phyloP scores from a whole-genome alignment of 2,888 invertebrate genomes.

The Lasioglossum leucozonium region DNA sequence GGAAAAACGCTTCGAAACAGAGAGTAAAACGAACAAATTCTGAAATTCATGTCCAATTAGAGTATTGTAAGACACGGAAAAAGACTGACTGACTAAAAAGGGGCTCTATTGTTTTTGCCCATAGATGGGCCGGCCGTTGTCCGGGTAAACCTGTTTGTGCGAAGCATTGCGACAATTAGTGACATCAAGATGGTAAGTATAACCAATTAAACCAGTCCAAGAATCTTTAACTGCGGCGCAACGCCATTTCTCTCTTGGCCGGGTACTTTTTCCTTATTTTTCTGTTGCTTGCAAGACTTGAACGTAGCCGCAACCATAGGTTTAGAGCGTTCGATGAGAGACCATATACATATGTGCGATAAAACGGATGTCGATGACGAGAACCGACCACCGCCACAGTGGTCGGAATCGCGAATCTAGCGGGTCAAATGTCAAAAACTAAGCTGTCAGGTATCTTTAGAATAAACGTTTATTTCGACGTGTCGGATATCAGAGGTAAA shows the following conservation, averaged over 20 bases:
- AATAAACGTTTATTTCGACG: no score
- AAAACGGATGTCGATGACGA: neutral
- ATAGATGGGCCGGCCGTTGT: slow-evolving; percentile 98
- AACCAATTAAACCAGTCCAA: slow-evolving; percentile 62
- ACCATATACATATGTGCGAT: neutral
- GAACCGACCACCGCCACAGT: neutral
- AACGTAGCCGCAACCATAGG: slow-evolving; percentile 77
- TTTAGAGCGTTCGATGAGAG: slow-evolving; percentile 62
- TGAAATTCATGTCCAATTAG: slow-evolving; percentile 60
- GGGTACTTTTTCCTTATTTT: slow-evolving; percentile 70
- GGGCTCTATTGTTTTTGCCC: slow-evolving; percentile 84
- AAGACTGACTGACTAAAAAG: slow-evolving; percentile 73
- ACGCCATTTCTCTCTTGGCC: slow-evolving; percentile 70
- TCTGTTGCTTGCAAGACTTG: slow-evolving; percentile 70
- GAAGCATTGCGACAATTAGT: slow-evolving; percentile 99
- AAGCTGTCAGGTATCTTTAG: no score
- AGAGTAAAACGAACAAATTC: neutral
- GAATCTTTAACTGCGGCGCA: slow-evolving; percentile 63
- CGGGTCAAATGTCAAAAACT: no score
- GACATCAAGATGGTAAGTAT: slow-evolving; percentile 99
- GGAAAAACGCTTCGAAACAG: neutral
- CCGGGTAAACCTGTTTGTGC: slow-evolving; percentile 98
- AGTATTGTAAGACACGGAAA: slow-evolving; percentile 67
- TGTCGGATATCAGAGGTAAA: no score
- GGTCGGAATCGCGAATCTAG: no score